These are phyloP conservation scores for Paramormyrops hopkinsi DNA, from an alignment of 2,797 vertebrate genomes.

Conservation along the genomic window DNA sequence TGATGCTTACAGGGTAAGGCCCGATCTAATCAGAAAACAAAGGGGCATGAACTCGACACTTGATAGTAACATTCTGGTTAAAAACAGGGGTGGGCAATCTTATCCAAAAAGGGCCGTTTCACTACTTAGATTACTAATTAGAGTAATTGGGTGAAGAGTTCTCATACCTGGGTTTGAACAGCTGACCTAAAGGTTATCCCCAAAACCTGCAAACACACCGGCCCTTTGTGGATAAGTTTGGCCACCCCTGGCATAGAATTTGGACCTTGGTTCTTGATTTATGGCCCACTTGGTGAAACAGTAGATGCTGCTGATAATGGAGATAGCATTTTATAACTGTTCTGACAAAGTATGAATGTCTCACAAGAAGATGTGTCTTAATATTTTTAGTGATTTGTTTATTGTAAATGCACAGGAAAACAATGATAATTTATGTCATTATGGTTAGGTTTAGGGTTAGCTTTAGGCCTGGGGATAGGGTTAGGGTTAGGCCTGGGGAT, in stretches of 20 bases:
- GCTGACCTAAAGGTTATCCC: no score
- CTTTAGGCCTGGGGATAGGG: neutral
- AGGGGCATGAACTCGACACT: neutral
- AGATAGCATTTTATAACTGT: neutral
- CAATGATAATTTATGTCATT: neutral
- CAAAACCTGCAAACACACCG: no score
- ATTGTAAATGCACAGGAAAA: neutral
- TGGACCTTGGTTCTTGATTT: neutral
- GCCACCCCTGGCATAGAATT: neutral
- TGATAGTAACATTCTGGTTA: neutral
- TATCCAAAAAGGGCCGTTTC: neutral
- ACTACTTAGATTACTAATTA: neutral
- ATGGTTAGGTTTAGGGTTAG: neutral
- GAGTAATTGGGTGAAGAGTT: neutral
- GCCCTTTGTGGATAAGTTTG: neutral
- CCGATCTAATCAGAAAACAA: neutral
- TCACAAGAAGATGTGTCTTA: neutral
- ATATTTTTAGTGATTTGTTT: neutral
- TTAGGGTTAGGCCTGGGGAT: neutral
- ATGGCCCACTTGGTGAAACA: neutral
- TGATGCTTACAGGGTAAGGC: neutral
- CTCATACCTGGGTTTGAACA: no score
- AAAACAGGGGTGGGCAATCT: neutral
- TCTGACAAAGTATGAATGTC: neutral
- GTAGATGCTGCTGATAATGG: neutral